Evolutionary conservation across 2,113 vertebrate species (phyloP).

Genomic region (Alethe diademata): DNA sequence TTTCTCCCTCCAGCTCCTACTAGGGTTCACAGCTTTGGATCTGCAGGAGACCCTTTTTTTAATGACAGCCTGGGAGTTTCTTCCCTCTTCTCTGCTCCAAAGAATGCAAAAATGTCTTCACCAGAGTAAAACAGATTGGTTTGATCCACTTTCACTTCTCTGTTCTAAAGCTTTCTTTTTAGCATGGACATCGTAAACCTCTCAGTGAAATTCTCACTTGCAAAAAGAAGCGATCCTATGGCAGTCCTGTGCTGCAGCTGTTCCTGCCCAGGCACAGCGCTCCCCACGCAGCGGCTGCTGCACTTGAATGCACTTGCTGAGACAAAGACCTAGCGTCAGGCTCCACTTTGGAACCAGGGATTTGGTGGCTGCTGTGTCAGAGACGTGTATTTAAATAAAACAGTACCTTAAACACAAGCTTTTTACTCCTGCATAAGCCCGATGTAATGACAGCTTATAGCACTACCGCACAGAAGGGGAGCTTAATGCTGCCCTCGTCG

Average conservation of each 20-base stretch:
- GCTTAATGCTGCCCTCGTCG: not conserved
- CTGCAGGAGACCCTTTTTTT: not conserved
- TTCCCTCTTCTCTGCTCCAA: not conserved
- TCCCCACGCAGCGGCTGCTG: not conserved
- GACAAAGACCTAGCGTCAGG: slow-evolving; percentile 18
- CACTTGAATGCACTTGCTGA: not conserved
- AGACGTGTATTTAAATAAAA: not conserved
- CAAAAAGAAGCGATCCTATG: not conserved
- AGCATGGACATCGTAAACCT: not conserved
- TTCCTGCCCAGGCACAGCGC: not conserved
- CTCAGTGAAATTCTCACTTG: not conserved
- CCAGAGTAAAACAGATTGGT: not conserved
- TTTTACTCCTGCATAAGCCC: not conserved
- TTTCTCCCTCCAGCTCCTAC: not conserved
- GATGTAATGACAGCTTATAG: not conserved
- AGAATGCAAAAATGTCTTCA: not conserved
- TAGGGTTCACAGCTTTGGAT: not conserved
- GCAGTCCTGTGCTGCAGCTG: not conserved
- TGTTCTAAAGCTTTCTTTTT: not conserved
- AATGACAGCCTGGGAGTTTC: not conserved
- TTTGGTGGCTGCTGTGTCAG: not conserved
- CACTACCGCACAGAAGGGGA: not conserved
- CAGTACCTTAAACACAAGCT: not conserved
- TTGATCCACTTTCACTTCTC: not conserved
- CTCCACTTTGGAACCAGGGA: not conserved